Evolutionary conservation across 2,888 invertebrate genomes (phyloP).

Genomic region (Phalera bucephala): DNA sequence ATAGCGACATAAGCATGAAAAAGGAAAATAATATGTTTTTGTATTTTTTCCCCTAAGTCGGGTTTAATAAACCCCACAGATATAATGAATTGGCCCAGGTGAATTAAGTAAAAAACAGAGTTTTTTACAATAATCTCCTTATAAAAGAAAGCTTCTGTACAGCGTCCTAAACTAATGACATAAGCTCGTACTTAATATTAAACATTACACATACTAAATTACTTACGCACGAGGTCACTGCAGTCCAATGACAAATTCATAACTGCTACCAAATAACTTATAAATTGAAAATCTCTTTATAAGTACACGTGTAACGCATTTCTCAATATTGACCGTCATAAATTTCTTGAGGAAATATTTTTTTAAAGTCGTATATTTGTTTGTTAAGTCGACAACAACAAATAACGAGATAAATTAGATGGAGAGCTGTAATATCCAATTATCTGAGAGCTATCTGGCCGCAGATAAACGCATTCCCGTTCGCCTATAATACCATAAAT

Average conservation of each 20-base stretch:
- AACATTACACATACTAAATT: no score
- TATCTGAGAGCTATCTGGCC: conserved; percentile 26
- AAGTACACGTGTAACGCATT: not conserved
- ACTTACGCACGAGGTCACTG: not conserved
- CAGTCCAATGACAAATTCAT: not conserved
- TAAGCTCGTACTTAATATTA: no score
- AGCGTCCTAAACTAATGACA: no score
- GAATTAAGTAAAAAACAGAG: no score
- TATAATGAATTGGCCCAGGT: no score
- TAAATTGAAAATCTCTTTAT: conserved; percentile 1
- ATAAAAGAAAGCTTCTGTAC: no score
- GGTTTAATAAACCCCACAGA: no score
- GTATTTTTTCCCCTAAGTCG: no score
- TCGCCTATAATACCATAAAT: conserved; percentile 20
- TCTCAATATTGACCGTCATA: not conserved
- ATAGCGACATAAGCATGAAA: no score
- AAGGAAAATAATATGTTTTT: no score
- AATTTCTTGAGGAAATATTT: not conserved
- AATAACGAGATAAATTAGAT: conserved; percentile 2
- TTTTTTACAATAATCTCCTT: no score
- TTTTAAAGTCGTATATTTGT: not conserved
- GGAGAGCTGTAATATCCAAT: conserved; percentile 17
- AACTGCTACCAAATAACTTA: not conserved
- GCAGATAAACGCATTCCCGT: conserved; percentile 15
- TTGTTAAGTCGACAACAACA: conserved; percentile 2